phyloP scores from a whole-genome alignment of 2,888 invertebrate genomes.

The Ephialtes manifestator region DNA sequence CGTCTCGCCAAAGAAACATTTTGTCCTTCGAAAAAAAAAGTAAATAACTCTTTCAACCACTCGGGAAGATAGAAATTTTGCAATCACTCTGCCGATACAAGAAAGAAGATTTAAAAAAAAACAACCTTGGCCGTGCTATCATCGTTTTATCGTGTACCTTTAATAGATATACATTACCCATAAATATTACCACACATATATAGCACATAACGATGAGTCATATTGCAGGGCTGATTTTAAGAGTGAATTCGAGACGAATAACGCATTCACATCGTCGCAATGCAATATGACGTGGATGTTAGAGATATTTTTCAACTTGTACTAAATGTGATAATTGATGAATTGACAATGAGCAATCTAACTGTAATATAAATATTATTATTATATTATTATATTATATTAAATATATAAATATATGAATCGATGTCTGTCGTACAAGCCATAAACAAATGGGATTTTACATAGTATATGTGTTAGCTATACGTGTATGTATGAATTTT shows the following conservation, averaged over 20 bases:
- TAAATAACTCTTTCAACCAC: conserved; percentile 2
- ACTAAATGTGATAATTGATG: conserved; percentile 86
- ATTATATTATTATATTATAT: conserved; percentile 76
- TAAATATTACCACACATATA: conserved; percentile 49
- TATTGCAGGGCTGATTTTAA: conserved; percentile 60
- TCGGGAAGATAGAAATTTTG: conserved; percentile 73
- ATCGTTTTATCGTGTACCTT: conserved; percentile 81
- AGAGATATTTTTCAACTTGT: conserved; percentile 86
- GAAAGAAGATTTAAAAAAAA: conserved; percentile 44
- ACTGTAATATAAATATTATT: conserved; percentile 83
- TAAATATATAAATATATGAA: conserved; percentile 77
- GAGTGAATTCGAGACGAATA: conserved; percentile 37
- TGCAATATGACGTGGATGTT: conserved; percentile 86
- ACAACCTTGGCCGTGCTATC: conserved; percentile 79
- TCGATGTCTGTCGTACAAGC: conserved; percentile 84
- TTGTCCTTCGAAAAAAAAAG: neutral
- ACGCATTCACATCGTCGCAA: conserved; percentile 41
- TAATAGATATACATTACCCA: conserved; percentile 59
- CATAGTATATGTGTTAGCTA: conserved; percentile 67
- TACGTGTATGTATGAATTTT: conserved; percentile 54
- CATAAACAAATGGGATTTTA: conserved; percentile 71
- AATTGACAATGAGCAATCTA: conserved; percentile 86
- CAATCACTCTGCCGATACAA: conserved; percentile 78
- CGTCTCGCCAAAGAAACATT: too few species aligned
- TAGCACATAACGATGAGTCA: conserved; percentile 67